Conservation (phyloP, 2,888 invertebrate genomes). For the Metalampra italica region DNA sequence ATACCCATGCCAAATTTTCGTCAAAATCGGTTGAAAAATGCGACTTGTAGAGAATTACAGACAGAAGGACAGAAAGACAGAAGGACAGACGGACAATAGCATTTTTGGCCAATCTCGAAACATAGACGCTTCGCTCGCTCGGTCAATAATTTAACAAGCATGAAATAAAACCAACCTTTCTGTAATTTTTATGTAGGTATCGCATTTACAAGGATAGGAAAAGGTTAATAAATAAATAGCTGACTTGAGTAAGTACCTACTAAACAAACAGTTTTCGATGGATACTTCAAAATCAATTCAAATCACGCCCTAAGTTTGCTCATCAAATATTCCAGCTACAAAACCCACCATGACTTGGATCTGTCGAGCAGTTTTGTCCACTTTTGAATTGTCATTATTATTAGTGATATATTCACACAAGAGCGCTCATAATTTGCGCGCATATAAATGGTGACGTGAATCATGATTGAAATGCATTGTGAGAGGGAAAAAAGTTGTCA, state of each 20-base stretch:
- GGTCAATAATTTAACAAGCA: too few species aligned
- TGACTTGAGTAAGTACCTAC: background rate
- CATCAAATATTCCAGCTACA: slow-evolving; percentile 43
- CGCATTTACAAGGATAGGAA: too few species aligned
- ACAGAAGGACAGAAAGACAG: too few species aligned
- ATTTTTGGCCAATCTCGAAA: too few species aligned
- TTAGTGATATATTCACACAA: slow-evolving; percentile 43
- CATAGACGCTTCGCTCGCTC: too few species aligned
- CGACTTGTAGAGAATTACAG: too few species aligned
- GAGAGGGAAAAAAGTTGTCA: slow-evolving; percentile 58
- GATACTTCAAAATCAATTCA: slow-evolving; percentile 6
- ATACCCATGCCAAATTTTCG: too few species aligned
- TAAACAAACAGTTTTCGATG: background rate
- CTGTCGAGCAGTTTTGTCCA: slow-evolving; percentile 52
- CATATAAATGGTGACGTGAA: slow-evolving; percentile 44
- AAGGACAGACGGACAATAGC: too few species aligned
- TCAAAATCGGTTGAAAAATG: too few species aligned
- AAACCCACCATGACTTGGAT: slow-evolving; percentile 52
- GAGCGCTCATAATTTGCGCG: slow-evolving; percentile 49
- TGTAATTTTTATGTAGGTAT: too few species aligned
- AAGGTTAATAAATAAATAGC: background rate
- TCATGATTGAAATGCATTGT: slow-evolving; percentile 57
- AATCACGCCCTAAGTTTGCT: slow-evolving; percentile 36
- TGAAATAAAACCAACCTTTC: too few species aligned
- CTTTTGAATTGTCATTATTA: slow-evolving; percentile 47